These are phyloP conservation scores for Dysidea cf. avara DNA, from an alignment of 37 sponge, comb jelly and placozoan genomes.

Conservation along the genomic window DNA sequence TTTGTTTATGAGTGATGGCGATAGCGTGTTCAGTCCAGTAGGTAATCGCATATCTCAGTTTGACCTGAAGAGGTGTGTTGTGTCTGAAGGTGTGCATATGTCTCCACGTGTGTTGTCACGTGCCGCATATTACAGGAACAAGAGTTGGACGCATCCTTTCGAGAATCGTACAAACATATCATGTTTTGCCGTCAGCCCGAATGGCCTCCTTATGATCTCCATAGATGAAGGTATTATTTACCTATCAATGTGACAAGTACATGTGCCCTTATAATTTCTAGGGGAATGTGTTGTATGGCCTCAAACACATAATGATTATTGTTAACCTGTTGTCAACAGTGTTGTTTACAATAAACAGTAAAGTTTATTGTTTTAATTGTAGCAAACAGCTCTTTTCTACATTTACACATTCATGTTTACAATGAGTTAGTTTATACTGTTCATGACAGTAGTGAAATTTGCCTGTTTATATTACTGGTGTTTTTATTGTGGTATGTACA, in stretches of 20 bases:
- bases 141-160: constrained; percentile 89
- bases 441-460: too few relatives aligned
- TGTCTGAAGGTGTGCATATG: not conserved
- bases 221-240: constrained; percentile 90
- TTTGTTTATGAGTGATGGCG: constrained; percentile 75
- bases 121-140: constrained; percentile 52
- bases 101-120: not conserved
- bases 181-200: constrained; percentile 87
- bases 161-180: constrained; percentile 91
- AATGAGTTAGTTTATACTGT: too few relatives aligned
- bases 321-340: not conserved
- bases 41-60: constrained; percentile 94
- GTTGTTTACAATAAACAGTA: too few relatives aligned
- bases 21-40: constrained; percentile 89
- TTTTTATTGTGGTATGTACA: too few relatives aligned
- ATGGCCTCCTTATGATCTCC: constrained; percentile 81
- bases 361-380: too few relatives aligned
- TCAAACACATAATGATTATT: constrained; percentile 4
- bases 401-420: not conserved
- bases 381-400: too few relatives aligned
- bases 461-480: too few relatives aligned
- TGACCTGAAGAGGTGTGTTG: constrained; percentile 91
- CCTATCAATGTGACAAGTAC: too few relatives aligned
- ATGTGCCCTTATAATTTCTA: too few relatives aligned
- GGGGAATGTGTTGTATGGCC: constrained; percentile 6